Evolutionary conservation across 2,113 vertebrate genomes (phyloP).

Genomic region (Globicephala melas): DNA sequence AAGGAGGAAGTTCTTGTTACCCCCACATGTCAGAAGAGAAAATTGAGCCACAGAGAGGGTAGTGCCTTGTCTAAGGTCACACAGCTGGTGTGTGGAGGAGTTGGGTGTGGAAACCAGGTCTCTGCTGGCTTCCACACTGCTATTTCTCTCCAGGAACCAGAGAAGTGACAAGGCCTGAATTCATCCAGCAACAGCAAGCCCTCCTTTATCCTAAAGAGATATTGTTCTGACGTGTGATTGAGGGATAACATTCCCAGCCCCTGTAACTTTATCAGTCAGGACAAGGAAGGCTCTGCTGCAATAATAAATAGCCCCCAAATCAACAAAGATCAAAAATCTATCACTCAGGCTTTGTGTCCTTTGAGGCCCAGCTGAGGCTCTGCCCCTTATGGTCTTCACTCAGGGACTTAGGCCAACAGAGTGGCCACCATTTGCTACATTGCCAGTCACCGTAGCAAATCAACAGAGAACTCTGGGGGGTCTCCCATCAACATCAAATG

Average conservation of each 20-base stretch:
- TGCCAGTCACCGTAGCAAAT: background rate
- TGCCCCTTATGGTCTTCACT: background rate
- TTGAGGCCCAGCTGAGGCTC: background rate
- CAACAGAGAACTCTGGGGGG: background rate
- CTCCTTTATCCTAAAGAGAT: background rate
- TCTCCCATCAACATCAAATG: background rate
- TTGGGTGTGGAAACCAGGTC: background rate
- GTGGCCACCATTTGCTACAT: too few species aligned
- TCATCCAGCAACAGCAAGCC: background rate
- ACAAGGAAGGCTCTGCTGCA: background rate
- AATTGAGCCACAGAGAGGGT: background rate
- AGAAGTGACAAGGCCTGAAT: background rate
- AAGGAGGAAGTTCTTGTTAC: background rate
- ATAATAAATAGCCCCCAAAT: background rate
- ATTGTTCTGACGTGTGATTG: background rate
- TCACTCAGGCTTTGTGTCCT: background rate
- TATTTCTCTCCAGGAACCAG: background rate
- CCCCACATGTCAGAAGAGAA: too few species aligned
- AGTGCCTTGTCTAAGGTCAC: background rate
- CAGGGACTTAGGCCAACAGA: background rate
- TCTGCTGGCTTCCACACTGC: background rate
- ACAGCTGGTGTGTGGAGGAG: rapidly evolving
- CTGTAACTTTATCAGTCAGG: background rate
- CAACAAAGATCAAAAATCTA: background rate
- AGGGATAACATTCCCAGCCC: background rate